Evolutionary conservation across 2,797 vertebrate genomes (phyloP).

Genomic region (Balearica regulorum): DNA sequence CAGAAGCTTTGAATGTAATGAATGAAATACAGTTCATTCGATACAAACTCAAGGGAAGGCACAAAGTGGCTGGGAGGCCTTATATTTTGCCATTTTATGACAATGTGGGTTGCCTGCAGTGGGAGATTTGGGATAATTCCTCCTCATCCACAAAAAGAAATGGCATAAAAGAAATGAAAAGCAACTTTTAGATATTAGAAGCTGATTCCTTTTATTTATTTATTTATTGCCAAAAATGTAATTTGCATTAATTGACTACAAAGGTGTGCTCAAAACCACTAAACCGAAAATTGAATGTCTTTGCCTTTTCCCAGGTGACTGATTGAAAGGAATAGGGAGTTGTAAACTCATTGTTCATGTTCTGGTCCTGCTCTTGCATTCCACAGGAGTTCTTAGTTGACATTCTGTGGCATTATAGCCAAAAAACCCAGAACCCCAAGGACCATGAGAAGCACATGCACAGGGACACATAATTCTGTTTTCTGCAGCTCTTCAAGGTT

Average conservation of each 20-base stretch:
- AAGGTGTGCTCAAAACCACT: neutral
- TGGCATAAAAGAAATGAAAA: neutral
- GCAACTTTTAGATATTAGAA: constrained; percentile 16
- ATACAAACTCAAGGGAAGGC: neutral
- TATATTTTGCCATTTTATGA: neutral
- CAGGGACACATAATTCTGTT: neutral
- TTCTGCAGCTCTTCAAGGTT: neutral
- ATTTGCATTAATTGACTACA: neutral
- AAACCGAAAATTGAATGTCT: neutral
- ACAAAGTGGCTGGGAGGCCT: constrained; percentile 10
- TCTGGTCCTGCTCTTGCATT: neutral
- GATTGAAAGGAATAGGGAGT: neutral
- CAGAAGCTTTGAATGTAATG: neutral
- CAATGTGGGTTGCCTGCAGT: neutral
- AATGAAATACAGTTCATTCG: neutral
- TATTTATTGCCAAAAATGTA: neutral
- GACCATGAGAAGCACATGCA: neutral
- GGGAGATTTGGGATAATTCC: neutral
- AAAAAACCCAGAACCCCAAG: neutral
- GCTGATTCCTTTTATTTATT: constrained; percentile 5
- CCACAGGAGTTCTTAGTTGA: neutral
- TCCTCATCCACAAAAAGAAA: neutral
- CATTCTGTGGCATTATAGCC: neutral
- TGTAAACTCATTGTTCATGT: neutral
- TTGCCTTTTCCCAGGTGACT: neutral